Base-by-base conservation (phyloP, 2,113 vertebrate genomes). In the Myotis yumanensis region DNA sequence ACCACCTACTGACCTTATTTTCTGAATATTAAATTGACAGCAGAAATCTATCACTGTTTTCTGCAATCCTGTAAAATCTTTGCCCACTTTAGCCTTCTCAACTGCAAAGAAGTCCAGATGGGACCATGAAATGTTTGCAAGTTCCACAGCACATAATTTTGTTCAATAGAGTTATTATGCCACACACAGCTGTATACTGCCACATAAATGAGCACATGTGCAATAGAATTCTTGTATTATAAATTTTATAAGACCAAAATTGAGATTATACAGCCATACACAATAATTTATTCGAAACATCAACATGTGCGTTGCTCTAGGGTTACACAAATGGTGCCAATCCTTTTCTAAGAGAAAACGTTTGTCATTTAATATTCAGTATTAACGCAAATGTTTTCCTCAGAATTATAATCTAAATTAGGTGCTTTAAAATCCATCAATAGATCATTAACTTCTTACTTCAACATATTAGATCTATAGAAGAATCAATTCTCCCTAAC, bases 401-500 rank as follows among this genome's bases (percentile, higher is more conserved):
- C 86, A 64, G 88, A 96, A 98, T 96, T 97, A 95, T 80, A 97
- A 95, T 97, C 96, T 96, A 96, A 98, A 98, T 96, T 96, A 64
- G 40, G 10, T 90, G 30, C 84, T 96, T 98, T 95, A 97, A 96
- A 98, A 97, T 89, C 73, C 93, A 96, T 97, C 95, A 97, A 96
- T 97, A 92, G 66, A 97, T 95, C 96, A 97, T 97, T 97, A 98
- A 79, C 54, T 95, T 96, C 90, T 96, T 97, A 97, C 40, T 86
- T 96, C 95, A 93, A 66, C 92, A 94, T 71, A 92, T 91, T 97
- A 97, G 82, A 94, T 48, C 89, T 97, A 97, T 97, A 96, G 97
- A 96, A 96, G 64, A 97, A 95, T 97, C 96, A 96, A 94, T 97
- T 96, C 92, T 97, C 94, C 48, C n/a, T 97, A 98, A 97, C 90